Conservation (phyloP, 2,888 invertebrate species). For the Octodonta nipae region DNA sequence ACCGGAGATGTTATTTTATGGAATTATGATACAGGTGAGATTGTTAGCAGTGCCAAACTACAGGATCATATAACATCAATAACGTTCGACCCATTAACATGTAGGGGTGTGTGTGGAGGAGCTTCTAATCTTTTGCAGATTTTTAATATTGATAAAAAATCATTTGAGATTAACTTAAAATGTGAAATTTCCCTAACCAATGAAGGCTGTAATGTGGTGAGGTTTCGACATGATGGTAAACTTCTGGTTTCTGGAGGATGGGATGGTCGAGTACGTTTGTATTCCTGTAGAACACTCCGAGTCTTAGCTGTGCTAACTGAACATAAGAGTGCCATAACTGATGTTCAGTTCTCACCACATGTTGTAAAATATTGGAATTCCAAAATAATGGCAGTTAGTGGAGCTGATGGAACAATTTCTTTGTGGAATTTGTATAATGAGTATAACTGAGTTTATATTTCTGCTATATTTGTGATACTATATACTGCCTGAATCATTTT, state of each 20-base stretch:
- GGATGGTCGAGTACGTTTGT: conserved; percentile 56
- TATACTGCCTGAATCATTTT: too few relatives aligned
- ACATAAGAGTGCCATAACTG: conserved; percentile 57
- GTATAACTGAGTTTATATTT: too few relatives aligned
- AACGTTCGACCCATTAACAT: conserved; percentile 52
- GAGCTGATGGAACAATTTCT: conserved; percentile 61
- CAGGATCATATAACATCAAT: conserved; percentile 57
- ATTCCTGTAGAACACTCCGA: conserved; percentile 63
- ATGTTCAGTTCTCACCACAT: conserved; percentile 54
- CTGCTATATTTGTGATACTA: too few relatives aligned
- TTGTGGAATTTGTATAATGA: conserved; percentile 75
- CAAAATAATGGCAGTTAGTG: conserved; percentile 65
- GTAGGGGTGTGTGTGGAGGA: conserved; percentile 55
- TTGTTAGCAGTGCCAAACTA: conserved; percentile 42
- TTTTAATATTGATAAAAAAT: conserved; percentile 39
- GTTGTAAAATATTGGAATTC: conserved; percentile 55
- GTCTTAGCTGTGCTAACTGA: conserved; percentile 60
- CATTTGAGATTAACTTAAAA: conserved; percentile 44
- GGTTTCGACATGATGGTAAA: conserved; percentile 54
- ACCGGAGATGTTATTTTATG: conserved; percentile 55
- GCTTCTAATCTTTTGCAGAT: conserved; percentile 42
- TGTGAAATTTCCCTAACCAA: conserved; percentile 55
- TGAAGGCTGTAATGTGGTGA: conserved; percentile 56
- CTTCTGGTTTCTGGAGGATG: conserved; percentile 63
- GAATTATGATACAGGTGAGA: conserved; percentile 50